A percentile compares a stretch with the other conserved stretches of the same genome.
Evolutionary conservation across 2,888 invertebrate genomes (phyloP).

Genomic region (Aricia artaxerxes): DNA sequence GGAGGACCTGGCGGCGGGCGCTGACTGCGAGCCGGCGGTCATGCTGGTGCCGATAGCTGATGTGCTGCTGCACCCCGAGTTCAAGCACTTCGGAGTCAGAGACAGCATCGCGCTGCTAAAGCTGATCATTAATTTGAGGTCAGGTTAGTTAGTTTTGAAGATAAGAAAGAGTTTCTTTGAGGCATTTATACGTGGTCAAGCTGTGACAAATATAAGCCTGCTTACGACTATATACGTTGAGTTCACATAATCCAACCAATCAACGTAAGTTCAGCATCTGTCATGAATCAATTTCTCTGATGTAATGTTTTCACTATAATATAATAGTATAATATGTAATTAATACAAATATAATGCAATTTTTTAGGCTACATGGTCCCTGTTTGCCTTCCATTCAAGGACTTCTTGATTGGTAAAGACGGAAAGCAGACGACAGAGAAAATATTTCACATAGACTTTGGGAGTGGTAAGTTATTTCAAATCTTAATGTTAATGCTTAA

Average conservation of each 20-base stretch:
- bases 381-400: slow-evolving; percentile 63
- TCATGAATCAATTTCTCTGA: no score
- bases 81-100: slow-evolving; percentile 61
- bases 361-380: slow-evolving; percentile 66
- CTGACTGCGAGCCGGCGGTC: slow-evolving; percentile 58
- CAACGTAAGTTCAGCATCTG: no score
- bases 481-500: not conserved
- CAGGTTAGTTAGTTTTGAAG: slow-evolving; percentile 50
- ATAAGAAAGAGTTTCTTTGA: no score
- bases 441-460: slow-evolving; percentile 60
- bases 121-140: slow-evolving; percentile 56
- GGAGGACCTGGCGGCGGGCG: slow-evolving; percentile 50
- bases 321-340: no score
- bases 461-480: slow-evolving; percentile 50
- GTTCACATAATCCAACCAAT: no score
- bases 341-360: no score
- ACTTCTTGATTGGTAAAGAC: slow-evolving; percentile 49
- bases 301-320: no score
- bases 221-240: no score
- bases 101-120: slow-evolving; percentile 64
- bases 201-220: no score
- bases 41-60: slow-evolving; percentile 67
- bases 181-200: no score
- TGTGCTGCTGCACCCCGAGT: slow-evolving; percentile 68
- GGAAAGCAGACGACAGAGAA: slow-evolving; percentile 47